These are phyloP conservation scores for Notiomystis cincta DNA, from an alignment of 2,113 vertebrate species.

Conservation along the genomic window DNA sequence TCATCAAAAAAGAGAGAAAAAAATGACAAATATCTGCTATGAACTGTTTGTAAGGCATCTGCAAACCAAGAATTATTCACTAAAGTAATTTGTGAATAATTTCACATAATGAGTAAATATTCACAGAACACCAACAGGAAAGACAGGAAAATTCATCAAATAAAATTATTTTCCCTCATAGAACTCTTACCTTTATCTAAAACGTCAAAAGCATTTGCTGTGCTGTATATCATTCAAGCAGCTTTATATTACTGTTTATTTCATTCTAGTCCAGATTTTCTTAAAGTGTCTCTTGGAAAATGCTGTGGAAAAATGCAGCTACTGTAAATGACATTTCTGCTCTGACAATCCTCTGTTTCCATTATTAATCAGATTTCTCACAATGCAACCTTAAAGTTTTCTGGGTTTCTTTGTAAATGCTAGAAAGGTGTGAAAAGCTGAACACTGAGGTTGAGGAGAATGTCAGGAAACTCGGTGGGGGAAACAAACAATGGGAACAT, in stretches of 20 bases:
- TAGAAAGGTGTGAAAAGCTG: background rate
- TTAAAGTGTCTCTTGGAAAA: background rate
- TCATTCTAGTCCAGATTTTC: background rate
- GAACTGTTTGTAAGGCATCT: background rate
- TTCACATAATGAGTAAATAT: constrained; percentile 14
- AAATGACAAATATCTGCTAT: background rate
- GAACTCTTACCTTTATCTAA: background rate
- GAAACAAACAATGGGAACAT: background rate
- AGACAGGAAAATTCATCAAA: constrained; percentile 2
- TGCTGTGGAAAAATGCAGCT: background rate
- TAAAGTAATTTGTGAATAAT: background rate
- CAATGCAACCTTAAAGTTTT: background rate
- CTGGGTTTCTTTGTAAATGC: background rate
- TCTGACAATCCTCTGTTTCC: background rate
- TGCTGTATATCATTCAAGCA: background rate
- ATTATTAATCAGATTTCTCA: background rate
- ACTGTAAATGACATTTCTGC: background rate
- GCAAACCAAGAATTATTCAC: background rate
- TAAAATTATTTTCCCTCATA: background rate
- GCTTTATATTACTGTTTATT: background rate
- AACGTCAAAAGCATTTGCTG: background rate
- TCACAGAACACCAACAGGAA: background rate
- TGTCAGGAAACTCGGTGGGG: background rate
- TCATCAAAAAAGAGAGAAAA: background rate
- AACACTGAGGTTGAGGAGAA: background rate